Evolutionary conservation across 2,888 invertebrate species (phyloP), one percentile per base, ranked within the genome.

Genomic region (Aphrophora alni): DNA sequence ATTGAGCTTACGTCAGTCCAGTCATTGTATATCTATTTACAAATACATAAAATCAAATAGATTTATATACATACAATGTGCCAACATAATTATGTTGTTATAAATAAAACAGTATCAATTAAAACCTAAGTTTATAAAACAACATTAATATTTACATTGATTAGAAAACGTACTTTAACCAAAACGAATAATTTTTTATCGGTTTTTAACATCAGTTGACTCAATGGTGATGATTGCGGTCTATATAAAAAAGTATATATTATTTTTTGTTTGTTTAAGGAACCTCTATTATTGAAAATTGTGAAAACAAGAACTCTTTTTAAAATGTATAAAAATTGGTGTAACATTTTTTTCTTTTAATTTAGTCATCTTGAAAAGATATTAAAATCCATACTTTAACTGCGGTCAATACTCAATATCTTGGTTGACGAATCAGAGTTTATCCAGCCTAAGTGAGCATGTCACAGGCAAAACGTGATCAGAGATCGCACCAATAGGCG

Each of bases 1-100:
- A 59, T 59, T 59, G 59, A 59, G 59, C 59, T 59, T 21, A 59
- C 59, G 59, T 59, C 59, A 59, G 59, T 59, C 59, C 21, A 59
- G 59, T 59, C 59, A 21, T 21, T 59, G 59, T 17, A 44, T 59
- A 59, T 59, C 59, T 59, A 59, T 59, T 21, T 59, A 59, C 59
- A 59, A 59, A 14, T 59, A 59, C 59, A 59, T 21, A 59, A 59
- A 59, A 7, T 59, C 21, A 21, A 59, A 21, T 59, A 59, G 59
- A 59, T 59, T 3, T n/a, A n/a, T 59, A 21, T 59, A 59, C 59
- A 59, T 59, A 59, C 59, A 59, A 44, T 59, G 2, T 59, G 59
- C n/a, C 21, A 59, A 59, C 59, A 59, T 12, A 59, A 59, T 59
- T 17, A 44, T 59, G 59, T 59, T 59, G 44, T 8, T 14, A 21